phyloP scores from a whole-genome alignment of 2,888 invertebrate genomes.

The Euproctis similis region DNA sequence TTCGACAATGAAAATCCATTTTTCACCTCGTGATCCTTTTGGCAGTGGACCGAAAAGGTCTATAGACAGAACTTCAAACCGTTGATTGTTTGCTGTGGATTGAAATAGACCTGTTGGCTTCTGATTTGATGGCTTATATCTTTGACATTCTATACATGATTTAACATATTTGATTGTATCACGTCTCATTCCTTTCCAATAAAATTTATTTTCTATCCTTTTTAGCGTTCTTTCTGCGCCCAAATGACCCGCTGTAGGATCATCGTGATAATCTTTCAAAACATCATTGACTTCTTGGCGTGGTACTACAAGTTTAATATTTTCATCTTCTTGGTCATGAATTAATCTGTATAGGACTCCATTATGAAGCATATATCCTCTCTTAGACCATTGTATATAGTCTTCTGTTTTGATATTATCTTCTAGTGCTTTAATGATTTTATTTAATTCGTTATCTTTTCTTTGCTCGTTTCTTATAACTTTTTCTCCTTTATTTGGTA shows the following conservation, averaged over 20 bases:
- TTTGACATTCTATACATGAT: conserved; percentile 28
- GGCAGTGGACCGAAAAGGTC: conserved; percentile 23
- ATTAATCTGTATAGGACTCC: conserved; percentile 6
- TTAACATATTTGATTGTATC: conserved; percentile 16
- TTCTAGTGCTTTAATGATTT: conserved; percentile 2
- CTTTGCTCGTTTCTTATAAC: conserved; percentile 1
- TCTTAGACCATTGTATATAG: conserved; percentile 6
- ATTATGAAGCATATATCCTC: conserved; percentile 8
- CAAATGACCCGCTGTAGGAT: conserved; percentile 10
- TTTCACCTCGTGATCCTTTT: neutral
- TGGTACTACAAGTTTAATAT: conserved; percentile 6
- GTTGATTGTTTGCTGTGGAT: conserved; percentile 15
- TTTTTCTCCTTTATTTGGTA: neutral
- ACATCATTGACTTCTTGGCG: conserved; percentile 7
- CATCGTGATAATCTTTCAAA: conserved; percentile 7
- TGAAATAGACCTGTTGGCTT: conserved; percentile 33
- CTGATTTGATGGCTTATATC: conserved; percentile 29
- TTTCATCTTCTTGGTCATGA: conserved; percentile 7
- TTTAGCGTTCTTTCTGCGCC: conserved; percentile 6
- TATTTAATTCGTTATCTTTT: conserved; percentile 4
- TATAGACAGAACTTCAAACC: conserved; percentile 12
- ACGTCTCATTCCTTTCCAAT: conserved; percentile 10
- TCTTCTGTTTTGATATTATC: neutral
- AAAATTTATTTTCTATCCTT: conserved; percentile 1
- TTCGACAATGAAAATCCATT: conserved; percentile 3